Conservation (phyloP, 2,113 vertebrate genomes). For the Podocnemis expansa region DNA sequence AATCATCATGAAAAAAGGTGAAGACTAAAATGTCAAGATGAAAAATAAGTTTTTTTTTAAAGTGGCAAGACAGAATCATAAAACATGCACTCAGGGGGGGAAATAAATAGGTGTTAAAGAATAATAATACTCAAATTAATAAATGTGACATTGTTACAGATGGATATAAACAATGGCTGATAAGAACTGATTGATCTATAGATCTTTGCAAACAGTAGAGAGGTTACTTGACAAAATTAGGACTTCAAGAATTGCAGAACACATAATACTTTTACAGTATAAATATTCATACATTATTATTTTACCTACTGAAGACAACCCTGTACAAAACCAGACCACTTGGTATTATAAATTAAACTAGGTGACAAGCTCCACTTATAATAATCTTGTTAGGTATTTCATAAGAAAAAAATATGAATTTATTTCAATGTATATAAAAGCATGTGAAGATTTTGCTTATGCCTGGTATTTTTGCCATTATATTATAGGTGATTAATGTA, state of each 20-base stretch:
- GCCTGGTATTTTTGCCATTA: not conserved
- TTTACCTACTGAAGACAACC: not conserved
- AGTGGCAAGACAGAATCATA: conserved; percentile 81
- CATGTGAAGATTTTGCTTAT: not conserved
- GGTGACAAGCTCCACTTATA: not conserved
- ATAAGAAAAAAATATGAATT: not conserved
- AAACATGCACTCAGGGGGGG: conserved; percentile 82
- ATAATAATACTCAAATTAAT: conserved; percentile 52
- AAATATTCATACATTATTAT: not conserved
- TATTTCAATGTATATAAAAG: not conserved
- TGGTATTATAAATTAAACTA: not conserved
- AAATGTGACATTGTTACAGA: not conserved
- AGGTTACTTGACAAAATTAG: not conserved
- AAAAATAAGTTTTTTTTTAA: conserved; percentile 71
- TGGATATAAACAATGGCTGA: not conserved
- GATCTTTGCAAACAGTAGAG: not conserved
- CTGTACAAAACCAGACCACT: not conserved
- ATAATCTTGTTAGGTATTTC: not conserved
- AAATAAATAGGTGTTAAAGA: conserved; percentile 61
- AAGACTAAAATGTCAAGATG: conserved; percentile 61
- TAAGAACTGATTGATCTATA: not conserved
- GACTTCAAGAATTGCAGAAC: not conserved
- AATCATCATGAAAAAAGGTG: conserved; percentile 21
- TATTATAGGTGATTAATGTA: not conserved
- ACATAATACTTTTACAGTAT: not conserved